Conservation (phyloP, 1,140 invertebrate species). For the Brachionus koreanus region DNA sequence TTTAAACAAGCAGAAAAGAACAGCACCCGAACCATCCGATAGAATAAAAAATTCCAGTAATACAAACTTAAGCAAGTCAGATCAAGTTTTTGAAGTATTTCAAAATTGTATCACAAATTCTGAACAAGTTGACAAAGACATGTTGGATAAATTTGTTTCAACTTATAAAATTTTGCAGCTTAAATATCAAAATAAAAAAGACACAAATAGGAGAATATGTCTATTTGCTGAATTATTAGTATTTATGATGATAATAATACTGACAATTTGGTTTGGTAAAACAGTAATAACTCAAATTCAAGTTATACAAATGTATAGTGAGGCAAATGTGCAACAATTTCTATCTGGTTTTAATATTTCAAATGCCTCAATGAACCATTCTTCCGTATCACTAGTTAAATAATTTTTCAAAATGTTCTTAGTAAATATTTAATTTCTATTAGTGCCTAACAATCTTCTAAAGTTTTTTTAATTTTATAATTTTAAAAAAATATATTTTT, state of each 20-base stretch:
- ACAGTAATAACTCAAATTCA: conserved; percentile 16
- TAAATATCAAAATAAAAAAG: conserved; percentile 13
- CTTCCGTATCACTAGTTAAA: neutral
- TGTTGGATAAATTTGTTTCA: conserved; percentile 25
- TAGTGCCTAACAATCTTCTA: neutral
- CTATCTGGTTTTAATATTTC: neutral
- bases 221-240: conserved; percentile 1
- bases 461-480: neutral
- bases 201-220: neutral
- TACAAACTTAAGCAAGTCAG: conserved; percentile 3
- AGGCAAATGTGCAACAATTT: neutral
- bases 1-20: neutral
- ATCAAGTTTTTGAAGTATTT: conserved; percentile 30
- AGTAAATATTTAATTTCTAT: neutral
- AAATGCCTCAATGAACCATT: neutral
- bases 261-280: conserved; percentile 1
- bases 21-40: neutral
- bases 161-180: neutral
- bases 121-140: neutral
- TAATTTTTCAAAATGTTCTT: neutral
- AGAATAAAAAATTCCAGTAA: neutral
- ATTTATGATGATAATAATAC: neutral
- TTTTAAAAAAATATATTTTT: neutral
- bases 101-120: neutral
- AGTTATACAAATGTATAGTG: neutral